These are phyloP conservation scores for Falco peregrinus DNA, from an alignment of 2,797 vertebrate genomes.

Conservation along the genomic window DNA sequence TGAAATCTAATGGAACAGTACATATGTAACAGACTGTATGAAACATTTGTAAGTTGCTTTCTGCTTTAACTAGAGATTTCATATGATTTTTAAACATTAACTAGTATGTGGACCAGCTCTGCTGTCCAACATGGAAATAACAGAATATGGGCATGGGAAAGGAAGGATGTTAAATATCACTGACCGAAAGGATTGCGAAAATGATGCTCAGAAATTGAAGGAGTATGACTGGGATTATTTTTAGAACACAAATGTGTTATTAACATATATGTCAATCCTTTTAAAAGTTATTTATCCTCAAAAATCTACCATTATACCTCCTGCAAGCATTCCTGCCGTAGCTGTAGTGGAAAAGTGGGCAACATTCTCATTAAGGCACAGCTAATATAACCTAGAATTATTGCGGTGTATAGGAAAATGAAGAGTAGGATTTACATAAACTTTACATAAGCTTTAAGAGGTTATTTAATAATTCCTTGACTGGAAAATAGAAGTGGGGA, in stretches of 20 bases:
- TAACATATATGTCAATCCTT: background rate
- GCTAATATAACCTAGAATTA: background rate
- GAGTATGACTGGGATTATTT: background rate
- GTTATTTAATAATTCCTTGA: background rate
- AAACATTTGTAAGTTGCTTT: background rate
- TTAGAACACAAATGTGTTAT: background rate
- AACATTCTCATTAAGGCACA: background rate
- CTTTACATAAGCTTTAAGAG: background rate
- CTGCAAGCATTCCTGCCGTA: background rate
- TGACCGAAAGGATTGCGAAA: background rate
- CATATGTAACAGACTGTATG: background rate
- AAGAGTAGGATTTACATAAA: background rate
- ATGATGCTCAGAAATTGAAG: background rate
- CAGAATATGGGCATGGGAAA: background rate
- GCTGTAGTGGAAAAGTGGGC: background rate
- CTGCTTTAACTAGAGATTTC: background rate
- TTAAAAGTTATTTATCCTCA: background rate
- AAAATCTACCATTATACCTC: background rate
- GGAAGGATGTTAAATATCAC: background rate
- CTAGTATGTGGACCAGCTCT: background rate
- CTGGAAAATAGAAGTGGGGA: background rate
- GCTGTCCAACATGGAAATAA: background rate
- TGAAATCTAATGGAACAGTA: background rate
- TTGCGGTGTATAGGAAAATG: background rate
- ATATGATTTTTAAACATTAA: background rate